Conservation (phyloP, 30 jellyfish, hydroid and myxozoan species). For the Aurelia aurita region DNA sequence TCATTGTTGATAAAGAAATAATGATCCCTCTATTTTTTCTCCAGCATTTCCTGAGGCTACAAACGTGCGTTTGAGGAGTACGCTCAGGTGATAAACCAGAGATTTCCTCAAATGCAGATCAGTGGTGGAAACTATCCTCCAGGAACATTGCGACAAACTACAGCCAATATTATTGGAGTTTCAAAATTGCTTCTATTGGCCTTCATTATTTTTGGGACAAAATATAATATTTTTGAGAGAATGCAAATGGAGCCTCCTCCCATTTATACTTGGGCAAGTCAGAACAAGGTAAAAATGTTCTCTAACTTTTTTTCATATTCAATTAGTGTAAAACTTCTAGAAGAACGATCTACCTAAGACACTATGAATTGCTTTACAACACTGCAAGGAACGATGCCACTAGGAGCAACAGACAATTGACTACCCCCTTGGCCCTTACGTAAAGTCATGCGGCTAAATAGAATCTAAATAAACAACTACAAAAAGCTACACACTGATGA, state of each 20-base stretch:
- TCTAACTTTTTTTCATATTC: no score
- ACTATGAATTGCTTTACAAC: no score
- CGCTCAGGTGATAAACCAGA: conserved; percentile 89
- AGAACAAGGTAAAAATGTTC: conserved; percentile 91
- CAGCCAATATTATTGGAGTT: conserved; percentile 82
- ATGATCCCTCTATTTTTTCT: not conserved
- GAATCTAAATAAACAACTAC: no score
- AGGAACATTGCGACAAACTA: conserved; percentile 69
- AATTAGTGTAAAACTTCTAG: no score
- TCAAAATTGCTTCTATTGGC: conserved; percentile 80
- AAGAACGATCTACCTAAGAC: no score
- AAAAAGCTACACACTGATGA: no score
- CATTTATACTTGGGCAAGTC: conserved; percentile 92
- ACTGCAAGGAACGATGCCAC: no score
- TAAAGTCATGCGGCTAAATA: no score
- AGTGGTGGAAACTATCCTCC: conserved; percentile 97
- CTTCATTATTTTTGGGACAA: conserved; percentile 71
- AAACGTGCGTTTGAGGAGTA: conserved; percentile 99
- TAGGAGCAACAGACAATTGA: no score
- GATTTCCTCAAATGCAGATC: conserved; percentile 98
- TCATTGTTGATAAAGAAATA: no score
- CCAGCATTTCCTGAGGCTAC: conserved; percentile 99
- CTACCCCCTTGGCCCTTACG: no score
- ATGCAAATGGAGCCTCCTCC: conserved; percentile 88
- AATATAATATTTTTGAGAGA: conserved; percentile 68